A percentile compares a stretch with the other conserved stretches of the same genome.
phyloP scores from a whole-genome alignment of 2,113 vertebrate species.

The Microcebus ravelobensis region DNA sequence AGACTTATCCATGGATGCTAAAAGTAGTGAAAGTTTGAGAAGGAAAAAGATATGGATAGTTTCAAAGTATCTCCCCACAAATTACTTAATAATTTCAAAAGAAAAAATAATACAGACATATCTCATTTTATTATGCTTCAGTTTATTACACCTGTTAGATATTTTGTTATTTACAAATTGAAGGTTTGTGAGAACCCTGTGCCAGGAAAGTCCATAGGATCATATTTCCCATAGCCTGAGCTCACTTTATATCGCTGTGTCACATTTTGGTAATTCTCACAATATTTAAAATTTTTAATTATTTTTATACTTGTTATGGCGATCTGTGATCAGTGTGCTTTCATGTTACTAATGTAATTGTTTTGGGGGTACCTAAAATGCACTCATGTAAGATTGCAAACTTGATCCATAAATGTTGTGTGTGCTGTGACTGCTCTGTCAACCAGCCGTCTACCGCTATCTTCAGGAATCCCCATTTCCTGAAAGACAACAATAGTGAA shows the following conservation, averaged over 20 bases:
- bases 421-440: background rate
- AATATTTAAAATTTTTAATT: background rate
- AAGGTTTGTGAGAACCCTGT: background rate
- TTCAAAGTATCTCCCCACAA: background rate
- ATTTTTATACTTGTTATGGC: background rate
- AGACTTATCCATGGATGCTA: background rate
- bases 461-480: background rate
- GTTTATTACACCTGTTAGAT: background rate
- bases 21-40: background rate
- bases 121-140: background rate
- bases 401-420: background rate
- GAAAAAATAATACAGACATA: background rate
- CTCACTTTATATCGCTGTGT: background rate
- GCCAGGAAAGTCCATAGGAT: background rate
- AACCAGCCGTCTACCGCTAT: background rate
- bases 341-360: background rate
- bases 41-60: background rate
- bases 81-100: background rate
- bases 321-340: background rate
- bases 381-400: background rate
- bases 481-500: background rate
- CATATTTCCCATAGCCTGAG: background rate
- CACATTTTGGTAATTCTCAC: background rate
- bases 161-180: background rate
- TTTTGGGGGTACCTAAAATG: background rate